Evolutionary conservation across 1,140 invertebrate genomes (phyloP).

Genomic region (Diplogasteroides magnus): DNA sequence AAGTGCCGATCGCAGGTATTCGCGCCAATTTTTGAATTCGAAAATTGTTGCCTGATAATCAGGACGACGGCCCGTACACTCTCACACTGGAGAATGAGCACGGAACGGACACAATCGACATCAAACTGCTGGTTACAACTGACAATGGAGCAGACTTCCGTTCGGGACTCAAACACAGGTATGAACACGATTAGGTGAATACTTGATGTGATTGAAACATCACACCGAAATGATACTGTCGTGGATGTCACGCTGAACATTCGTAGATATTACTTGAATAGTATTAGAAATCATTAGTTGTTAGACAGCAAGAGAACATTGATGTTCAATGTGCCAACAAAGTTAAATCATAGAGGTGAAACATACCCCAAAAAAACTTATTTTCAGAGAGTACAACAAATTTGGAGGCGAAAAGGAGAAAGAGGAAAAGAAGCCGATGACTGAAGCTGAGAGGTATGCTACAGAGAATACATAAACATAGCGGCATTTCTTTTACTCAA

Average conservation of each 20-base stretch:
- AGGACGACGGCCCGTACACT: slow-evolving; percentile 92
- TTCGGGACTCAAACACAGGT: slow-evolving; percentile 84
- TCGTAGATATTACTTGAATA: too few species aligned
- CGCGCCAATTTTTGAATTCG: slow-evolving; percentile 7
- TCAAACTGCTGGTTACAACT: slow-evolving; percentile 92
- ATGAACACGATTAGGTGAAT: slow-evolving; percentile 5
- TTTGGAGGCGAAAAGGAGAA: slow-evolving; percentile 30
- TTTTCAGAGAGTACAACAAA: background rate
- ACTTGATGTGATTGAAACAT: too few species aligned
- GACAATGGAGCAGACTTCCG: slow-evolving; percentile 89
- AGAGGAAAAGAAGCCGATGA: slow-evolving; percentile 41
- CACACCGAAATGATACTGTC: too few species aligned
- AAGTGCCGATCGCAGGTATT: slow-evolving; percentile 77
- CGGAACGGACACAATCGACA: slow-evolving; percentile 87
- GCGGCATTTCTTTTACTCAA: too few species aligned
- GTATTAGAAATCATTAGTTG: too few species aligned
- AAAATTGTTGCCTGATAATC: background rate
- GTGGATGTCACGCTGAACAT: too few species aligned
- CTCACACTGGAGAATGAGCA: slow-evolving; percentile 83
- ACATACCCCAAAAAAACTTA: background rate
- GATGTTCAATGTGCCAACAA: too few species aligned
- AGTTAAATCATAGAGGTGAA: background rate
- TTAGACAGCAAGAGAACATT: too few species aligned
- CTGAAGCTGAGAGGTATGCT: slow-evolving; percentile 44
- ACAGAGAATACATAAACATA: too few species aligned